Evolutionary conservation across 1,140 invertebrate genomes (phyloP), one percentile per base, ranked within the genome.

Genomic region (Panagrolaimus sp.): DNA sequence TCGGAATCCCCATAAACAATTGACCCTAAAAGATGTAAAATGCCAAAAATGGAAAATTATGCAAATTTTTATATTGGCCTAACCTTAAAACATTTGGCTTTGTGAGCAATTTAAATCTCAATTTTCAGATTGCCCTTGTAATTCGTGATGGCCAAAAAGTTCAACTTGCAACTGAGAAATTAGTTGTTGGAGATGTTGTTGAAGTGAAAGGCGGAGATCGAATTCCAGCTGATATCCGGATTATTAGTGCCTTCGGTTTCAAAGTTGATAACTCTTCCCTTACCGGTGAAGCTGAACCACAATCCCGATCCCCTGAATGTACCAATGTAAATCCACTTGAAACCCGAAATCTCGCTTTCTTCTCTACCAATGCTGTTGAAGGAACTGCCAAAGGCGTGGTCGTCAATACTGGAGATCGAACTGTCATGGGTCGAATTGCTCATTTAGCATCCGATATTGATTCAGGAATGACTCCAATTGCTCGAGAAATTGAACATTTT

Each of bases 381-480:
- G 81, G 81, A 68, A 84, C 78, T n/a, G 81, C 82, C 43, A 79
- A 76, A 47, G 80, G 81, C 14, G 89, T 98, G 76, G 95, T 98
- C 65, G 93, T 98, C 79, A 91, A 90, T 84, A 96, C 92, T 83
- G 96, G 95, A 81, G 96, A 98, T 86, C 89, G 93, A 82, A 98
- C 96, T 73, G 83, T 87, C 12, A 87, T 87, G 86, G 86, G 86
- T 43, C 77, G 87, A 43, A 87, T 87, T 73, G 87, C 86, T 43
- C 83, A 84, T 68, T 76, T 88, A 63, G 83, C 86, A 7, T 84
- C 84, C 21, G 85, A 84, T 45, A 74, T 88, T 10, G 84, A 86
- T 48, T 75, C 82, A 48, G 86, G 85, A 73, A 78, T 78, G 71
- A 84, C 83, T 26, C 83, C 84, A 24, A 83, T 84, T 66, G 84